phyloP scores from a whole-genome alignment of 2,888 invertebrate species.

The Argyresthia goedartella region DNA sequence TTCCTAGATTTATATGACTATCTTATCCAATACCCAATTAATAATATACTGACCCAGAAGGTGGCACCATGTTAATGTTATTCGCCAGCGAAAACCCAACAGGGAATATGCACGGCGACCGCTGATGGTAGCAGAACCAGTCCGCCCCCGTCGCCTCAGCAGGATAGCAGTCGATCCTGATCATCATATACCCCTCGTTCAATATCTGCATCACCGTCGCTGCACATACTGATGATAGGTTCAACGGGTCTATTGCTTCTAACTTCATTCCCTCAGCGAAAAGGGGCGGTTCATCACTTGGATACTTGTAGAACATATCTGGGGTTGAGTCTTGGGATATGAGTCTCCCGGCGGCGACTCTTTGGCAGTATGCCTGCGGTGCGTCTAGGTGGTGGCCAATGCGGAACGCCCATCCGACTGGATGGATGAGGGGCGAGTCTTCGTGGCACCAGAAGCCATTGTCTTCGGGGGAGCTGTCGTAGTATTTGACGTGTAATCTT shows the following conservation, averaged over 20 bases:
- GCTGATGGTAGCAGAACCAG: constrained; percentile 97
- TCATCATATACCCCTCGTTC: constrained; percentile 94
- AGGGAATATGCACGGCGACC: constrained; percentile 95
- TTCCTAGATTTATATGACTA: no score
- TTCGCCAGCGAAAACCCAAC: constrained; percentile 93
- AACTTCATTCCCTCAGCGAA: constrained; percentile 93
- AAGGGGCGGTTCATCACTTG: constrained; percentile 60
- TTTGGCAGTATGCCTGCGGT: constrained; percentile 81
- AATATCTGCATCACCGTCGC: constrained; percentile 96
- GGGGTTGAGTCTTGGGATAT: constrained; percentile 85
- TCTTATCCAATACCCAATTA: neutral
- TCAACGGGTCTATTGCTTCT: constrained; percentile 97
- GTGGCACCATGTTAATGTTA: constrained; percentile 87
- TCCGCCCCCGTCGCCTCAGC: constrained; percentile 88
- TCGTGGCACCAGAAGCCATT: constrained; percentile 98
- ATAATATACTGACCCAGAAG: constrained; percentile 67
- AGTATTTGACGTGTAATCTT: constrained; percentile 91
- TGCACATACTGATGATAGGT: constrained; percentile 93
- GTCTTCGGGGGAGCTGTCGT: constrained; percentile 82
- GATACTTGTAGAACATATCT: constrained; percentile 80
- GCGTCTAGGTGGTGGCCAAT: constrained; percentile 92
- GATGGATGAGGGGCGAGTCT: constrained; percentile 93
- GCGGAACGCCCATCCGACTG: constrained; percentile 94
- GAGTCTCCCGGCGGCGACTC: constrained; percentile 78
- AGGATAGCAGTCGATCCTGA: constrained; percentile 93